Base-by-base conservation (phyloP, 2,888 invertebrate genomes). In the Ceraclea dissimilis region DNA sequence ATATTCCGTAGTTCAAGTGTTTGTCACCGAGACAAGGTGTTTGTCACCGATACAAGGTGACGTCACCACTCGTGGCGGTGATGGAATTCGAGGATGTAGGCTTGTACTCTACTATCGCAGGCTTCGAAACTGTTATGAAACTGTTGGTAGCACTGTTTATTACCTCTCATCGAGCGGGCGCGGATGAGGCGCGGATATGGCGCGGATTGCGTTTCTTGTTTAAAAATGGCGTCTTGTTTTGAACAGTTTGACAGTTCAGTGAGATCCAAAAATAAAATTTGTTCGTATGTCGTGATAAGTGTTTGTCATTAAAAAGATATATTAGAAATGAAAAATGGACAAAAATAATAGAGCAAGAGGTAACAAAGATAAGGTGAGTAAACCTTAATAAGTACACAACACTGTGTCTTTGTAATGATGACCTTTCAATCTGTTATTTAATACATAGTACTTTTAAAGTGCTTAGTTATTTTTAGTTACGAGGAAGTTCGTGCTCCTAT, bases 401-500 rank as follows among this genome's bases (percentile, higher is more conserved):
- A n/a, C n/a, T n/a, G n/a, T n/a, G 8, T 39, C 17, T 8, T 22
- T 10, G 2, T 20, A 16, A 43, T 10, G 51, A 22, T 58, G 58
- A 58, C 58, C 58, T 58, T 58, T 58, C 33, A 22, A 26, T 49
- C 39, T 52, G 58, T 58, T 58, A 58, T 54, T 52, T 54, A 58
- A 58, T 58, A 54, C 52, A 43, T 54, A 21, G 44, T 47, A 22
- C 51, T 51, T 19, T 52, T 19, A 26, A 46, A 46, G 49, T 58
- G 21, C 52, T 54, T 47, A 47, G 61, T 59, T 61, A 61, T 61
- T 61, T 59, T 51, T 61, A 61, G 61, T 61, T 33, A 47, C 22
- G 22, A n/a, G 26, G 52, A 52, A 57, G 57, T 61, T 57, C 57
- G 56, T 50, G 52, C 33, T 49, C 44, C 34, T 52, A 19, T 19